phyloP scores from a whole-genome alignment of 1,140 invertebrate genomes.

The Drosophila yakuba region DNA sequence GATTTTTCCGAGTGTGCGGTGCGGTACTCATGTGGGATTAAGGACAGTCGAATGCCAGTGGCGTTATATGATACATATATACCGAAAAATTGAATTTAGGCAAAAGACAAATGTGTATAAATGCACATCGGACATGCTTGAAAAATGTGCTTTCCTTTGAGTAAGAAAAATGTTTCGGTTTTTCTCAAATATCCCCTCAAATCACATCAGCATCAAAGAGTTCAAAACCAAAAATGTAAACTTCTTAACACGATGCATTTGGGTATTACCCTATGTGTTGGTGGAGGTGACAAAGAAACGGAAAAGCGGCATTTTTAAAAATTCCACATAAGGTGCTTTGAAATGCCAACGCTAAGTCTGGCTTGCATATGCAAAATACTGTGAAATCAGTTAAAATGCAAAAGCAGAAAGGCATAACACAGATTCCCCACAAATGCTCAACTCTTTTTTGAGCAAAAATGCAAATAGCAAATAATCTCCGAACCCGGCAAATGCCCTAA shows the following conservation, averaged over 20 bases:
- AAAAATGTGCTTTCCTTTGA: background rate
- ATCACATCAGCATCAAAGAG: background rate
- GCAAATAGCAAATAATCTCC: constrained; percentile 50
- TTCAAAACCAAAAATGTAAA: too few species aligned
- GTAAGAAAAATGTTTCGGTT: background rate
- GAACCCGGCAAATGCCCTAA: background rate
- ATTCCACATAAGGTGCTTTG: background rate
- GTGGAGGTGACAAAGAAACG: too few species aligned
- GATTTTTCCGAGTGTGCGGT: constrained; percentile 5
- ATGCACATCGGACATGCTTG: background rate
- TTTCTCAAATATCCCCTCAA: background rate
- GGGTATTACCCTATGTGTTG: too few species aligned
- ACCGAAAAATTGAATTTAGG: constrained; percentile 4
- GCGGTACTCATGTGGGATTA: constrained; percentile 7
- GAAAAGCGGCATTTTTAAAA: background rate
- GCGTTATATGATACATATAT: constrained; percentile 29
- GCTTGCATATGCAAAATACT: background rate
- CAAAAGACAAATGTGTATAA: background rate
- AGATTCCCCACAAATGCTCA: constrained; percentile 70
- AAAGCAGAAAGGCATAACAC: background rate
- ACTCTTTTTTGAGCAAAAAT: constrained; percentile 27
- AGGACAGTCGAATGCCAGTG: constrained; percentile 16
- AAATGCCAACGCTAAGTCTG: too few species aligned
- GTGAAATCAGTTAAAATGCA: constrained; percentile 15
- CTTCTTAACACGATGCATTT: too few species aligned